Base-by-base conservation (phyloP, 2,888 invertebrate species). In the Boloria euphrosyne region DNA sequence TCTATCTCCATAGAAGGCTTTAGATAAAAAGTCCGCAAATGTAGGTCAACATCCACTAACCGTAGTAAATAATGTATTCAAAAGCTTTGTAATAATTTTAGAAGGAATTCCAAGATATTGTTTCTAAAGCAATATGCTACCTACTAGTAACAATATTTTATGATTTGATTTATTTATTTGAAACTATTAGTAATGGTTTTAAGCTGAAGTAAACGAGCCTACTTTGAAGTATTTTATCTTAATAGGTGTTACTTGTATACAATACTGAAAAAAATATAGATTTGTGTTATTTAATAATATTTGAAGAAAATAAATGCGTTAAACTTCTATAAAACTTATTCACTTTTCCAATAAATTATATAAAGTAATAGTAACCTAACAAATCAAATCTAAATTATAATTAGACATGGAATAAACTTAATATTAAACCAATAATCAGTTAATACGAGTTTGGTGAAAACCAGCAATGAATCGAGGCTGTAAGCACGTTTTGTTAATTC, bases 401-500 rank as follows among this genome's bases (percentile, higher is more conserved):
- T 17, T 3, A n/a, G 27, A 18, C 22, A 46, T 57, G 18, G 22
- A 27, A 57, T 27, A 46, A 27, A 55, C 54, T 57, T 44, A 14
- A 57, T 22, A n/a, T n/a, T n/a, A n/a, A 46, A 22, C n/a, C 57
- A 57, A 46, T 57, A n/a, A 46, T 57, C 44, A 57, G 46, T 49
- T 38, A 31, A 59, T 27, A 47, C 49, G 17, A 49, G 18, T 13
- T 49, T 16, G 58, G 49, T 59, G n/a, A 31, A 58, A 59, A 49
- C 27, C 7, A 59, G 13, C 27, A 47, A 59, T 16, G 58, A 49
- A 59, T 31, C 49, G 27, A 59, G 27, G 44, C 44, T 44, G 43
- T 27, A 46, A 58, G 47, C 58, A 47, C 58, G 58, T 49, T 59
- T 27, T 59, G 58, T 49, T 31, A 31, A 59, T 59, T 59, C 58